A percentile compares a stretch with the other conserved stretches of the same genome.
These are phyloP conservation scores for Iguana delicatissima DNA, from an alignment of 2,797 vertebrate genomes.

Conservation along the genomic window DNA sequence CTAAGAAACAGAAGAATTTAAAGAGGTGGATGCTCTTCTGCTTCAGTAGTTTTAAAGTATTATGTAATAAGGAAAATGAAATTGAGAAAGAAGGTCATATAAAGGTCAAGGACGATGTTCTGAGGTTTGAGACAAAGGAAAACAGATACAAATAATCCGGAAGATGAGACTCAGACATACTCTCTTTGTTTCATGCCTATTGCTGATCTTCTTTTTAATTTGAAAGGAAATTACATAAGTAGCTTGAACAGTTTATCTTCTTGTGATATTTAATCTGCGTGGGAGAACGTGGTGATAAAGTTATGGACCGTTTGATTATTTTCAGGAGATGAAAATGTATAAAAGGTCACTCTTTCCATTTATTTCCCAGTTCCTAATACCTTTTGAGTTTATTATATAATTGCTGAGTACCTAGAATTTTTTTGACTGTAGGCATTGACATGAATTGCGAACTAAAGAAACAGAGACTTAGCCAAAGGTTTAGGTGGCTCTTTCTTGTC, in stretches of 20 bases:
- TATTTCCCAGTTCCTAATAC: slow-evolving; percentile 5
- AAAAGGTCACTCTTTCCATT: slow-evolving; percentile 19
- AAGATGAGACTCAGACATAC: neutral
- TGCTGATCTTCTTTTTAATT: neutral
- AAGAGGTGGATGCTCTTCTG: neutral
- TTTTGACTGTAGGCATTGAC: slow-evolving; percentile 1
- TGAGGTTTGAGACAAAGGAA: neutral
- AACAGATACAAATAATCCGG: neutral
- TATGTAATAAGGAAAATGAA: neutral
- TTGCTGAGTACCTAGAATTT: neutral
- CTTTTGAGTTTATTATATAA: slow-evolving; percentile 1
- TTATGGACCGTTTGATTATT: slow-evolving; percentile 11
- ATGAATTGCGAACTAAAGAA: slow-evolving; percentile 7
- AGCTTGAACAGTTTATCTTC: slow-evolving; percentile 2
- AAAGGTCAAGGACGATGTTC: neutral
- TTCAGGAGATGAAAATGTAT: slow-evolving; percentile 11
- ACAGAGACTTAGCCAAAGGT: neutral
- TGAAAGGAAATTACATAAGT: slow-evolving; percentile 15
- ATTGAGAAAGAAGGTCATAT: neutral
- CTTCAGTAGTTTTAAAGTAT: neutral
- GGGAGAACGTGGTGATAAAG: slow-evolving; percentile 17
- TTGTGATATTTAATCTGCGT: slow-evolving; percentile 13
- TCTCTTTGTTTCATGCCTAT: neutral
- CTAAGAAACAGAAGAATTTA: neutral
- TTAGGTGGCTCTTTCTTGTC: neutral